Base-by-base conservation (phyloP, 2,113 vertebrate genomes). In the Odobenus rosmarus region DNA sequence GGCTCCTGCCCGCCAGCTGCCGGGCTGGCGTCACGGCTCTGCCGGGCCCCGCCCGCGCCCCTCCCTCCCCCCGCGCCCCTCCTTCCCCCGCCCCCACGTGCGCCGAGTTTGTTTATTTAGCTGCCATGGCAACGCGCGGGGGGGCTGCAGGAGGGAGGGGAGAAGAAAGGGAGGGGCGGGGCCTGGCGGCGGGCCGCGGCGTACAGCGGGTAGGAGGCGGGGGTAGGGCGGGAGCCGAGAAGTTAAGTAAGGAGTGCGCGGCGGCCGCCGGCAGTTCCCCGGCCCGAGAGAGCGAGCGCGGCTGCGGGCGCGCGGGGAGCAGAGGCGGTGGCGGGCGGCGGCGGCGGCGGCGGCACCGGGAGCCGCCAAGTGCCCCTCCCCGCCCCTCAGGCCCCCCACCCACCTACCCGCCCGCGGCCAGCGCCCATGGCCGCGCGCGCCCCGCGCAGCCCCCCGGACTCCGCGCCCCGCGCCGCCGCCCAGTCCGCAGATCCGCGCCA, bases 221-320 rank as follows among this genome's bases (percentile, higher is more conserved):
- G 86, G 87, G 79, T 67, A 71, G 62, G 84, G 28, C 19, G 77
- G 53, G n/a, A 88, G 84, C 72, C 10, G 36, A 94, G 97, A 98
- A 98, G 99, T 99, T 99, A 99, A 98, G 98, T 98, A 91, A 97
- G 98, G 98, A 98, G 97, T 96, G 97, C 89, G 96, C 79, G 64
- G 96, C 97, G 84, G 95, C 96, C 96, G 95, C 19, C 95, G 94
- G 96, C 98, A 98, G 97, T 98, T 98, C 88, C 87, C 97, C 97
- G 96, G 93, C 90, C 93, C 53, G 76, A 97, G 71, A 90, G 28
- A 81, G 81, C 90, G 7, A 96, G 95, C 91, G 97, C 94, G 85
- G 96, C 97, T 97, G 90, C 88, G 97, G 80, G 93, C 86, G 61
- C 86, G 90, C 61, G 90, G 97, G 64, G 93, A 94, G 88, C 87